A percentile compares a stretch with the other conserved stretches of the same genome.
These are phyloP conservation scores for Ceratina australensis DNA, from an alignment of 1,140 invertebrate genomes.

Conservation along the genomic window DNA sequence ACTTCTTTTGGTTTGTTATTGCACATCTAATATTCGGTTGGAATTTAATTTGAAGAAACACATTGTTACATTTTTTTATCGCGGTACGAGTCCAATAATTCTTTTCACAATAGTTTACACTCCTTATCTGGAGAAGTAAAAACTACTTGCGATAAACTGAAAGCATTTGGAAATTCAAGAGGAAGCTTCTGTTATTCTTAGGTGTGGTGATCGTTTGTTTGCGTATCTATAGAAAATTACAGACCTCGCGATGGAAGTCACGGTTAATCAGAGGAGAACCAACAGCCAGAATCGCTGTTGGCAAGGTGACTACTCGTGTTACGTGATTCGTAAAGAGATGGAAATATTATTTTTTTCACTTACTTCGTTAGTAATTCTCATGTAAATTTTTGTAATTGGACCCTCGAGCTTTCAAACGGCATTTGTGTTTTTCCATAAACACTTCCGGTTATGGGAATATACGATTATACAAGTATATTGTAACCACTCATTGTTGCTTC, in stretches of 20 bases:
- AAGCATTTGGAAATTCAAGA: not conserved
- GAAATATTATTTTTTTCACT: slow-evolving; percentile 12
- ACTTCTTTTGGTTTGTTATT: slow-evolving; percentile 1
- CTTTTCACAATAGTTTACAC: too few relatives aligned
- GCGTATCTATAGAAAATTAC: slow-evolving; percentile 31
- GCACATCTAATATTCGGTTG: not conserved
- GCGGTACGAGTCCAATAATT: not conserved
- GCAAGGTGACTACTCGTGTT: slow-evolving; percentile 27
- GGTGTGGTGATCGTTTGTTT: slow-evolving; percentile 5
- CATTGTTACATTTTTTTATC: too few relatives aligned
- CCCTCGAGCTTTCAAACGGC: not conserved
- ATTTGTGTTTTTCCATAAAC: not conserved
- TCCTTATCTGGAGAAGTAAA: not conserved
- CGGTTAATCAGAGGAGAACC: slow-evolving; percentile 25
- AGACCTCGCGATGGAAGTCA: not conserved
- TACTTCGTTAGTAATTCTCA: not conserved
- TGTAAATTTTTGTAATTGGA: slow-evolving; percentile 21
- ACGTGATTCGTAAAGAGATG: slow-evolving; percentile 28
- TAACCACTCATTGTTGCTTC: too few relatives aligned
- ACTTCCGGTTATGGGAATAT: not conserved
- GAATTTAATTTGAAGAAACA: too few relatives aligned
- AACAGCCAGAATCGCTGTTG: slow-evolving; percentile 32
- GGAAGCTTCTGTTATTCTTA: not conserved
- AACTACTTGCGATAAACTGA: not conserved
- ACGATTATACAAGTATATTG: too few relatives aligned